A percentile compares a stretch with the other conserved stretches of the same genome.
phyloP scores from a whole-genome alignment of 2,888 invertebrate species.

The Nomada fucata region DNA sequence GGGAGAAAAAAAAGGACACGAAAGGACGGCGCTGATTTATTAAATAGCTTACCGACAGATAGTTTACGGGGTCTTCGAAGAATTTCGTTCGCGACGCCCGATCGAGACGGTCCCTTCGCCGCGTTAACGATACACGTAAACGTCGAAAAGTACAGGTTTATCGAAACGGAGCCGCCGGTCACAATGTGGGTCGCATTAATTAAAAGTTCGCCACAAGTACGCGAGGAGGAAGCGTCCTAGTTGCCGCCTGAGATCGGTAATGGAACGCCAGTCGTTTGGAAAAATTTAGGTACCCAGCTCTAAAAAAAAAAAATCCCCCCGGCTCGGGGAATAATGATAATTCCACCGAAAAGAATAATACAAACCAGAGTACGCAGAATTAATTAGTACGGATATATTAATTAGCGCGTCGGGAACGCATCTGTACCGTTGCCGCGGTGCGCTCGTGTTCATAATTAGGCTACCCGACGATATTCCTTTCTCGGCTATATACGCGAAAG shows the following conservation, averaged over 20 bases:
- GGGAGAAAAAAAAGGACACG: too few species aligned
- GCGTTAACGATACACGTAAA: neutral
- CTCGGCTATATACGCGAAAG: too few species aligned
- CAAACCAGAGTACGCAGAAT: neutral
- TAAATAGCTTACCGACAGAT: too few species aligned
- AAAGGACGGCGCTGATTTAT: too few species aligned
- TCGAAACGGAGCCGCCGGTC: neutral
- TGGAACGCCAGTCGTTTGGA: neutral
- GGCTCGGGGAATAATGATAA: neutral
- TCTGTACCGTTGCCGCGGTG: neutral
- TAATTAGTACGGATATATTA: conserved; percentile 23
- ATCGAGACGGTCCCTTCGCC: conserved; percentile 17
- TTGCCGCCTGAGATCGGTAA: conserved; percentile 34
- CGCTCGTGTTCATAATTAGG: conserved; percentile 24
- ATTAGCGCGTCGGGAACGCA: neutral
- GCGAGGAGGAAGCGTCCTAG: conserved; percentile 35
- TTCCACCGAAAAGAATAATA: too few species aligned
- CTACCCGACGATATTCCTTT: neutral
- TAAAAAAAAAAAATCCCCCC: conserved; percentile 20
- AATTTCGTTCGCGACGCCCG: neutral
- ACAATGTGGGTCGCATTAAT: conserved; percentile 46
- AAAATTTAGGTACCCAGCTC: too few species aligned
- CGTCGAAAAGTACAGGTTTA: neutral
- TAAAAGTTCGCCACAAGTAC: conserved; percentile 60
- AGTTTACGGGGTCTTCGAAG: too few species aligned